Evolutionary conservation across 2,113 vertebrate genomes (phyloP), one percentile per base, ranked within the genome.

Genomic region (Oenanthe melanoleuca): DNA sequence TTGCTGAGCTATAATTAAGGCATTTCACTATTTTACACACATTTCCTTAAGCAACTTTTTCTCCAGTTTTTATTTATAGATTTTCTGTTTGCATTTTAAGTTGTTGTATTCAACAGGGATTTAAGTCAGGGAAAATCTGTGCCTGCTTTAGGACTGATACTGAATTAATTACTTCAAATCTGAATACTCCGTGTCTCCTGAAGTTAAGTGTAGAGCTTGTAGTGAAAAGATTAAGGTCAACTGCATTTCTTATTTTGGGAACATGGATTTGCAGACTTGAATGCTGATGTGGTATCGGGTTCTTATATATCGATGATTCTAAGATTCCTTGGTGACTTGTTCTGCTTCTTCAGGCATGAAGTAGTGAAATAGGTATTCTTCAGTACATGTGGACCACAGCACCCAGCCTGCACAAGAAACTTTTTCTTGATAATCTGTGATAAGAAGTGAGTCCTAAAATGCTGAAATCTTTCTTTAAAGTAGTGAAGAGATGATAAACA

Each of bases 121-220:
- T 95, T 93, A 95, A 95, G 88, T 90, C 94, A 82, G 63, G 88
- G 93, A 93, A 93, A 93, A 78, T 93, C 80, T 75, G 55, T 83
- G 92, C 86, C 92, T 96, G 89, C 88, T 95, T 94, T 82, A 92
- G 60, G 87, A 94, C 57, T 86, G 89, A 91, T 93, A 92, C 56
- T 86, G 71, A 97, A 98, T 96, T 97, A 97, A 97, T 97, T 95
- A 97, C 97, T 98, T 97, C 93, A 86, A 98, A 97, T 95, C 97
- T 97, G 96, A 98, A 98, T 97, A 98, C 95, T 98, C 97, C 95
- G 93, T 98, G 98, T 98, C 98, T 98, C 75, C 71, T 70, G 44
- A 86, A 96, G 82, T 95, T 75, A 88, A 82, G 89, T 50, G 86
- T 50, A 89, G 67, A 92, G 89, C 82, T 93, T 50, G 44, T 23